phyloP scores from a whole-genome alignment of 2,113 vertebrate species.

The Calidris pugnax region DNA sequence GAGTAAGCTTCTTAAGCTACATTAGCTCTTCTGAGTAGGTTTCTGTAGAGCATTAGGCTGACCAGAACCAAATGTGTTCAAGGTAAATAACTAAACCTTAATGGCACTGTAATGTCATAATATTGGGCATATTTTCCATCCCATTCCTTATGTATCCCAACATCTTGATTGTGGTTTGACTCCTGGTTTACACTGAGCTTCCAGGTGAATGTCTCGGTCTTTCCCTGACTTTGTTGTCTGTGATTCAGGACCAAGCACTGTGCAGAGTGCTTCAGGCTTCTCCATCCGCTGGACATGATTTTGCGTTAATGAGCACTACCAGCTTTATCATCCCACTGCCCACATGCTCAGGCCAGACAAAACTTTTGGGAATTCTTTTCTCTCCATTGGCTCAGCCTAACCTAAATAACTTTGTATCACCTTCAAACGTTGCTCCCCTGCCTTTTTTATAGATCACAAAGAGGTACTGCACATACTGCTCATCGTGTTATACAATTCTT shows the following conservation, averaged over 20 bases:
- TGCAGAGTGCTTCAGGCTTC: neutral
- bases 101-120: neutral
- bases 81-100: neutral
- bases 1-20: constrained; percentile 9
- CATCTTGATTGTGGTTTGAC: neutral
- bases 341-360: neutral
- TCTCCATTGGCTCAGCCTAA: neutral
- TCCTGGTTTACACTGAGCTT: neutral
- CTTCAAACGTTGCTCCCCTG: neutral
- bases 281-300: neutral
- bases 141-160: neutral
- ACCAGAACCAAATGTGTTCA: neutral
- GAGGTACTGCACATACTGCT: neutral
- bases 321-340: neutral
- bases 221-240: neutral
- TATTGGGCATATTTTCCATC: neutral
- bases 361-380: neutral
- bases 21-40: neutral
- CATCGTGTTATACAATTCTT: neutral
- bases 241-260: neutral
- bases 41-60: neutral
- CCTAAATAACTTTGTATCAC: neutral
- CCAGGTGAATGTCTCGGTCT: neutral
- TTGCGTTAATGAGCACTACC: neutral
- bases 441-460: neutral